Evolutionary conservation across 2,888 invertebrate genomes (phyloP).

Genomic region (Agrochola lychnidis): DNA sequence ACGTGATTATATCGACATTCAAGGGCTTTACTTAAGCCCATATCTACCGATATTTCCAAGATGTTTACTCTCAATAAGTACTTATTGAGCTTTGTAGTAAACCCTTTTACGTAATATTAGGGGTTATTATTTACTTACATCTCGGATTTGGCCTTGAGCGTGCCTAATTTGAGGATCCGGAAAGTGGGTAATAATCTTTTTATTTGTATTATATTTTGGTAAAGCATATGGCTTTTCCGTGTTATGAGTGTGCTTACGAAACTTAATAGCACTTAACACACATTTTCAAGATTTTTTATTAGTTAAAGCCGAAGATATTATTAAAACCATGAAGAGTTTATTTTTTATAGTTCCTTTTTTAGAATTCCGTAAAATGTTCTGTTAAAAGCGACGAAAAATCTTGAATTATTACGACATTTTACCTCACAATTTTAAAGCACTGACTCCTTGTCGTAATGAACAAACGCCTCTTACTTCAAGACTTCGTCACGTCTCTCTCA

Average conservation of each 20-base stretch:
- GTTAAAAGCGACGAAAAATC: not conserved
- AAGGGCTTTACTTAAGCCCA: constrained; percentile 47
- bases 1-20: constrained; percentile 59
- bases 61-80: constrained; percentile 57
- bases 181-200: constrained; percentile 51
- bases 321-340: not conserved
- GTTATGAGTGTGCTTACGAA: not conserved
- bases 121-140: constrained; percentile 54
- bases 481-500: constrained; percentile 15
- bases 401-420: constrained; percentile 6
- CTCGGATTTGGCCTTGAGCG: constrained; percentile 38
- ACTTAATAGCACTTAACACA: not conserved
- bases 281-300: not conserved
- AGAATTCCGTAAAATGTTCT: not conserved
- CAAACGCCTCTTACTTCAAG: constrained; percentile 17
- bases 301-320: no score
- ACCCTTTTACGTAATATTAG: constrained; percentile 54
- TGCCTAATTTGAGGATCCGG: constrained; percentile 46
- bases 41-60: constrained; percentile 56
- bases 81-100: constrained; percentile 50
- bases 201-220: constrained; percentile 33
- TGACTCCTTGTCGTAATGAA: not conserved
- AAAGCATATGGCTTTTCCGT: constrained; percentile 21
- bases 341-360: not conserved
- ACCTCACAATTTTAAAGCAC: constrained; percentile 1